These are phyloP conservation scores for Zingel zingel DNA, from an alignment of 2,113 vertebrate species.

Conservation along the genomic window DNA sequence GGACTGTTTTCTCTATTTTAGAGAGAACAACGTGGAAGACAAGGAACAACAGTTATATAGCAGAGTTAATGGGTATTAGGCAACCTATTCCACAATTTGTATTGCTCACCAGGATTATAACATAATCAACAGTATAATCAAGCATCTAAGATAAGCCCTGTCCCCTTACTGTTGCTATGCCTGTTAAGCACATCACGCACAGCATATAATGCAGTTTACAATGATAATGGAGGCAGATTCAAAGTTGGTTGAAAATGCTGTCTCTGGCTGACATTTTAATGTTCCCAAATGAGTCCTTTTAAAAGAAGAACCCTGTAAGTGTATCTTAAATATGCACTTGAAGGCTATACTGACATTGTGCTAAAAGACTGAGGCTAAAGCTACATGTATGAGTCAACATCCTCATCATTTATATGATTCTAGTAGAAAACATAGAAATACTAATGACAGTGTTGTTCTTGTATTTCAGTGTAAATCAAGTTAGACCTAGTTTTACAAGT, in stretches of 20 bases:
- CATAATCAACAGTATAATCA: neutral
- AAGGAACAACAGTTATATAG: conserved; percentile 7
- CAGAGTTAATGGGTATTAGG: conserved; percentile 9
- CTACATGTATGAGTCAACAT: too few species aligned
- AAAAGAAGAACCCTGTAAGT: too few species aligned
- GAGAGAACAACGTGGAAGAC: conserved; percentile 27
- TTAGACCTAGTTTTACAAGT: too few species aligned
- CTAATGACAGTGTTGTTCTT: neutral
- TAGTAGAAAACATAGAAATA: too few species aligned
- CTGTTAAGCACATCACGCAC: neutral
- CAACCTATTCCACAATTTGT: neutral
- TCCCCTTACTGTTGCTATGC: neutral
- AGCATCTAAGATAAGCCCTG: neutral
- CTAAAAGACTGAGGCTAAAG: too few species aligned
- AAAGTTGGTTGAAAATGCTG: neutral
- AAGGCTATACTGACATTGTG: neutral
- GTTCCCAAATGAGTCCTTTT: too few species aligned
- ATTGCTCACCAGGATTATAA: neutral
- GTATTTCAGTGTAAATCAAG: neutral
- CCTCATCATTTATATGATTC: too few species aligned
- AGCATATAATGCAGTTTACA: neutral
- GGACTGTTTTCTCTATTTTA: neutral
- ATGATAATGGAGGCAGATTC: neutral
- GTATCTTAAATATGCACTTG: neutral
- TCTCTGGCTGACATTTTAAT: too few species aligned